phyloP scores from a whole-genome alignment of 2,113 vertebrate species.

The Proterorhinus semilunaris region DNA sequence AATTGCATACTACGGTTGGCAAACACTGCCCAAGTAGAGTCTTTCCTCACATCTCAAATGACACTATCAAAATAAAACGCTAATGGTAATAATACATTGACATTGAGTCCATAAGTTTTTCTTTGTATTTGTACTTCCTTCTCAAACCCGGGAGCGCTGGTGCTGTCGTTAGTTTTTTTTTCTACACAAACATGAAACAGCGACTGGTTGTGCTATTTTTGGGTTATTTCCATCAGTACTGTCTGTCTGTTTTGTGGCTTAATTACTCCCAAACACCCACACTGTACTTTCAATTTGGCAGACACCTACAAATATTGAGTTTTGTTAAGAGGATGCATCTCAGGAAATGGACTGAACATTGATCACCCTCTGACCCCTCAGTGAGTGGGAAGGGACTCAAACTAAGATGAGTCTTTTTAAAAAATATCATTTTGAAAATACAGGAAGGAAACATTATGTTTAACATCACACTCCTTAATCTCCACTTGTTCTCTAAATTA shows the following conservation, averaged over 20 bases:
- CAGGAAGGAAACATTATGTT: neutral
- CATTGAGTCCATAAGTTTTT: no score
- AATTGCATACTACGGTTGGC: no score
- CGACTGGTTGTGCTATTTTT: no score
- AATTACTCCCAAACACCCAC: constrained; percentile 6
- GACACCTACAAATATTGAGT: constrained; percentile 12
- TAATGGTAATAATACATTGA: no score
- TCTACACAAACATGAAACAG: no score
- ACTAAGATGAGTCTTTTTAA: no score
- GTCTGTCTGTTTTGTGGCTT: constrained; percentile 9
- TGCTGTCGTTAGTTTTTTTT: no score
- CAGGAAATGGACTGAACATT: constrained; percentile 10
- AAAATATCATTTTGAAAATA: constrained; percentile 3
- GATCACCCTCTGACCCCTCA: constrained; percentile 22
- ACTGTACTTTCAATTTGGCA: constrained; percentile 16
- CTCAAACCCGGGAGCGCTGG: neutral
- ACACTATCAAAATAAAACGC: no score
- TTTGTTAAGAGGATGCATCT: constrained; percentile 13
- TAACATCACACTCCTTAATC: neutral
- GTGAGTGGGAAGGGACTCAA: no score
- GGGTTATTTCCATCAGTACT: no score
- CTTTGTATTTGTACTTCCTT: neutral
- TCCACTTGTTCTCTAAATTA: constrained; percentile 6
- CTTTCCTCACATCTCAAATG: no score
- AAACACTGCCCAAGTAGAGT: no score